Evolutionary conservation across 2,888 invertebrate species (phyloP).

Genomic region (Pammene aurita): DNA sequence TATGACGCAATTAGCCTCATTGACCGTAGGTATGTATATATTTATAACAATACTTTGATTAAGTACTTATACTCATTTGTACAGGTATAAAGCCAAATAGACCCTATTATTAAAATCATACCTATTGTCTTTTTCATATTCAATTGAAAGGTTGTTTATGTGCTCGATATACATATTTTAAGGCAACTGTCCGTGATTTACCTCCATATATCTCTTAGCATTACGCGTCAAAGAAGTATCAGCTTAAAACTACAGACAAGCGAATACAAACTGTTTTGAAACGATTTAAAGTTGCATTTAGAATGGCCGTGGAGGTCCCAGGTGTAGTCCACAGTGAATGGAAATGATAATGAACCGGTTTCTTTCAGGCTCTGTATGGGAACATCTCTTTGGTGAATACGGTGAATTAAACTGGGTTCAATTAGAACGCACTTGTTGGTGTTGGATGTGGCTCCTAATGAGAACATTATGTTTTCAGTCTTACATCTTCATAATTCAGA

Average conservation of each 20-base stretch:
- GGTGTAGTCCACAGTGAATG: conserved; percentile 58
- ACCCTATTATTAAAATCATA: not conserved
- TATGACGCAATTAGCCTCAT: too few species aligned
- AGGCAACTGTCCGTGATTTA: conserved; percentile 31
- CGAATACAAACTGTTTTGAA: conserved; percentile 12
- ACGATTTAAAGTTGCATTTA: conserved; percentile 29
- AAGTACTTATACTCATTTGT: too few species aligned
- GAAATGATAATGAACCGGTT: conserved; percentile 64
- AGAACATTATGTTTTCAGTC: conserved; percentile 6
- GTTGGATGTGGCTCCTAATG: conserved; percentile 24
- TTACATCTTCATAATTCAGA: too few species aligned
- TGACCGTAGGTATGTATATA: too few species aligned
- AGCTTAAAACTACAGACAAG: conserved; percentile 5
- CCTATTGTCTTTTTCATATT: not conserved
- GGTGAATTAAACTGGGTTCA: conserved; percentile 55
- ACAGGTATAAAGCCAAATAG: too few species aligned
- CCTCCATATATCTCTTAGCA: conserved; percentile 33
- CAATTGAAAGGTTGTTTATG: conserved; percentile 25
- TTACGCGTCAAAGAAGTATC: conserved; percentile 38
- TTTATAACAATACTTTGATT: too few species aligned
- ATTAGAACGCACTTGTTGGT: conserved; percentile 50
- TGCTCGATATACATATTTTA: conserved; percentile 31
- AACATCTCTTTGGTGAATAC: conserved; percentile 54
- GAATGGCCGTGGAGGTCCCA: conserved; percentile 49
- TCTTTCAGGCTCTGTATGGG: conserved; percentile 54